phyloP scores from a whole-genome alignment of 2,797 vertebrate species.

The Myotis daubentonii region DNA sequence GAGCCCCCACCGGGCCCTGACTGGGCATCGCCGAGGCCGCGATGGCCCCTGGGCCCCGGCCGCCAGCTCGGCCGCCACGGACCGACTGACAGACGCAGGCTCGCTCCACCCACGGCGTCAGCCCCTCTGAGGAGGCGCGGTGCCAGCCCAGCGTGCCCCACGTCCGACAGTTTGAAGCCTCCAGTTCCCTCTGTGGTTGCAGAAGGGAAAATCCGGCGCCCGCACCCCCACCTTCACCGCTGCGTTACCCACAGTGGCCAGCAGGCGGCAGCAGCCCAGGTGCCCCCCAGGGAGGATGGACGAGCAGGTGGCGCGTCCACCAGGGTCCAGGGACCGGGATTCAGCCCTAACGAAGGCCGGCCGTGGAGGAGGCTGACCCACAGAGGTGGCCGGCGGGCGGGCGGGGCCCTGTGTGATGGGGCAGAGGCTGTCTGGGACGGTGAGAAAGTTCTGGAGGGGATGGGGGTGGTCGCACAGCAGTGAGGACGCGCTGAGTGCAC shows the following conservation, averaged over 20 bases:
- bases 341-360: neutral
- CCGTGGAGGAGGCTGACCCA: accelerated
- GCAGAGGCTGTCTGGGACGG: neutral
- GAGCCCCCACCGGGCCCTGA: neutral
- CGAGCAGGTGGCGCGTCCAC: neutral
- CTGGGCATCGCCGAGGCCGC: neutral
- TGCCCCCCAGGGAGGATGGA: accelerated
- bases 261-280: accelerated
- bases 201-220: accelerated
- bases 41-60: accelerated
- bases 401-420: accelerated
- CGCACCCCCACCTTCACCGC: accelerated
- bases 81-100: accelerated
- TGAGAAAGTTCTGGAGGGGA: accelerated
- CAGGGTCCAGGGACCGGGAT: no score
- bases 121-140: accelerated
- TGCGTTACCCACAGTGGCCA: accelerated
- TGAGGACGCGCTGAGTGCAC: accelerated
- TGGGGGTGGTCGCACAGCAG: accelerated
- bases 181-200: accelerated
- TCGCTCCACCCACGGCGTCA: accelerated
- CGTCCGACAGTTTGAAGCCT: accelerated
- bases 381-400: no score
- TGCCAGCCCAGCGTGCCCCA: accelerated
- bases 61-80: accelerated